Evolutionary conservation across 1,140 invertebrate species (phyloP).

Genomic region (Drosophila chauvacae): DNA sequence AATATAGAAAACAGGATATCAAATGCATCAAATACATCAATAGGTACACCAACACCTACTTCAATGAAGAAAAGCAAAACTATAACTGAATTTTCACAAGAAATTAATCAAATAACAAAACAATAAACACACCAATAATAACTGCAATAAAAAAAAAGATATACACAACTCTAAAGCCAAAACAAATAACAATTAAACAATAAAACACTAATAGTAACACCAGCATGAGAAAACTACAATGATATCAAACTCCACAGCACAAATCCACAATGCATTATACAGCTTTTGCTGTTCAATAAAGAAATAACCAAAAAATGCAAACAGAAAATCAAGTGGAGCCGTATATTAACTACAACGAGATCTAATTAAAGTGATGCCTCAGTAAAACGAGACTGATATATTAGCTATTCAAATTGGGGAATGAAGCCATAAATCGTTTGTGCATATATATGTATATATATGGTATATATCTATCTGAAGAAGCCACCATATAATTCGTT

Average conservation of each 20-base stretch:
- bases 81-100: too few relatives aligned
- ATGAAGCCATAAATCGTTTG: constrained; percentile 12
- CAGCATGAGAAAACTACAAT: background rate
- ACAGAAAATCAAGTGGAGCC: background rate
- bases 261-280: background rate
- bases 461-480: background rate
- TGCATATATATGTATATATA: background rate
- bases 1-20: too few relatives aligned
- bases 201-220: background rate
- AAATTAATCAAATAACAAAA: too few relatives aligned
- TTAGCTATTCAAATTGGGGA: constrained; percentile 1
- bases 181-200: too few relatives aligned
- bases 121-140: too few relatives aligned
- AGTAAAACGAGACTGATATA: constrained; percentile 10
- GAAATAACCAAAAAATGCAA: background rate
- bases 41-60: too few relatives aligned
- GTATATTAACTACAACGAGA: too few relatives aligned
- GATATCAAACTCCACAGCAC: background rate
- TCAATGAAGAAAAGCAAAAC: too few relatives aligned
- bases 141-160: too few relatives aligned
- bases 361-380: background rate
- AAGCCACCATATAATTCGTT: constrained; percentile 14
- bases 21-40: too few relatives aligned
- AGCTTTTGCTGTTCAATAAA: too few relatives aligned
- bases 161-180: too few relatives aligned